phyloP scores from a whole-genome alignment of 1,140 invertebrate species.

The Cyphomyrmex costatus region DNA sequence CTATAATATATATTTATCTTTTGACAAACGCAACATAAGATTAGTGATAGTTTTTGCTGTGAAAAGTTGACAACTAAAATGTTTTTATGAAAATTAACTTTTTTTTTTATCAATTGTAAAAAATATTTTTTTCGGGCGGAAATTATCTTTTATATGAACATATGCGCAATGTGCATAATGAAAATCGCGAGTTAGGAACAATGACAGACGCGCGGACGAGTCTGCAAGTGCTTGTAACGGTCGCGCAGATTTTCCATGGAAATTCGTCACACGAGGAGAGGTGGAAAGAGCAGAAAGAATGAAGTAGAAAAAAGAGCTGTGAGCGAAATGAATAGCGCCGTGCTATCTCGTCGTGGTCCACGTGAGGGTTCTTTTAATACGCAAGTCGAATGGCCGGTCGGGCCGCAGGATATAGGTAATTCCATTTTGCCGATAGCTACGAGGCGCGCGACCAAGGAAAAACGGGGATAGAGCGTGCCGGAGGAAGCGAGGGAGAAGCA shows the following conservation, averaged over 20 bases:
- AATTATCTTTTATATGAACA: neutral
- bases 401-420: conserved; percentile 83
- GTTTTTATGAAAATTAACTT: neutral
- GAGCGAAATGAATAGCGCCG: conserved; percentile 63
- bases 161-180: conserved; percentile 12
- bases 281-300: conserved; percentile 41
- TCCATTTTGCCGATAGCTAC: conserved; percentile 77
- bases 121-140: neutral
- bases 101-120: neutral
- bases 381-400: conserved; percentile 80
- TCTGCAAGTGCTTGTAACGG: conserved; percentile 49
- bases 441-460: conserved; percentile 48
- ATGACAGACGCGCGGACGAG: conserved; percentile 49
- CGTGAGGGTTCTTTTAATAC: conserved; percentile 81
- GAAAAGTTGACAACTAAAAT: neutral
- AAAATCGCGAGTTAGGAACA: conserved; percentile 36
- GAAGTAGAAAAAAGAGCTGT: conserved; percentile 32
- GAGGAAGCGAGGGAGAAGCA: conserved; percentile 58
- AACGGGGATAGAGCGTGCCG: conserved; percentile 53
- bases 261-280: conserved; percentile 42
- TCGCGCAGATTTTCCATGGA: conserved; percentile 52
- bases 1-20: neutral
- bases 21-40: neutral
- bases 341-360: conserved; percentile 66
- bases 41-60: neutral